A percentile compares a stretch with the other conserved stretches of the same genome.
Evolutionary conservation across 2,888 invertebrate genomes (phyloP).

Genomic region (Ectropis crepuscularia): DNA sequence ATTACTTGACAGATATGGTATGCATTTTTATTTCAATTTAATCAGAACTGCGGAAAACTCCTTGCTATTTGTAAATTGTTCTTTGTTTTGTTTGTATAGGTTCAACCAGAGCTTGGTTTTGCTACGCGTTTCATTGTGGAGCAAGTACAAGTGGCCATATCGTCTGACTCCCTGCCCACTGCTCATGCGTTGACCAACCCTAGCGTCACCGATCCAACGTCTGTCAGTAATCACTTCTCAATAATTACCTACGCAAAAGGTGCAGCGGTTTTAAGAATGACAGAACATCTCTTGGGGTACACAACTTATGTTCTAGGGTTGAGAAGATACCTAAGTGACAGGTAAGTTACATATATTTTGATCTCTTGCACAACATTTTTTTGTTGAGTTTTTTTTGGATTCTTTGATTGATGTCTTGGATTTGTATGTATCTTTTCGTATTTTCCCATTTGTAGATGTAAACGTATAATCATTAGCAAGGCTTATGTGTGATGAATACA

Average conservation of each 20-base stretch:
- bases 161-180: slow-evolving; percentile 81
- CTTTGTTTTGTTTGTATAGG: slow-evolving; percentile 6
- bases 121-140: slow-evolving; percentile 86
- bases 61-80: not conserved
- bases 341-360: too few relatives aligned
- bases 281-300: slow-evolving; percentile 85
- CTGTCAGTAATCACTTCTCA: slow-evolving; percentile 87
- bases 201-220: slow-evolving; percentile 80
- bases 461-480: too few relatives aligned
- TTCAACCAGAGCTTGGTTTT: slow-evolving; percentile 63
- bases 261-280: slow-evolving; percentile 87
- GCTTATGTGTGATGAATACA: too few relatives aligned
- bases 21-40: slow-evolving; percentile 12
- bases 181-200: slow-evolving; percentile 86
- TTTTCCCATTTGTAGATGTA: too few relatives aligned
- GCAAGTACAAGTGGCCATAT: slow-evolving; percentile 87
- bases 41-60: too few relatives aligned
- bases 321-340: slow-evolving; percentile 74
- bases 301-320: slow-evolving; percentile 81
- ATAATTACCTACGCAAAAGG: slow-evolving; percentile 89
- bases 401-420: too few relatives aligned
- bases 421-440: too few relatives aligned
- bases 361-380: too few relatives aligned
- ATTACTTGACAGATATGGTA: slow-evolving; percentile 84
- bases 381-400: too few relatives aligned